phyloP scores from a whole-genome alignment of 2,888 invertebrate genomes.

The Microplitis manilae region DNA sequence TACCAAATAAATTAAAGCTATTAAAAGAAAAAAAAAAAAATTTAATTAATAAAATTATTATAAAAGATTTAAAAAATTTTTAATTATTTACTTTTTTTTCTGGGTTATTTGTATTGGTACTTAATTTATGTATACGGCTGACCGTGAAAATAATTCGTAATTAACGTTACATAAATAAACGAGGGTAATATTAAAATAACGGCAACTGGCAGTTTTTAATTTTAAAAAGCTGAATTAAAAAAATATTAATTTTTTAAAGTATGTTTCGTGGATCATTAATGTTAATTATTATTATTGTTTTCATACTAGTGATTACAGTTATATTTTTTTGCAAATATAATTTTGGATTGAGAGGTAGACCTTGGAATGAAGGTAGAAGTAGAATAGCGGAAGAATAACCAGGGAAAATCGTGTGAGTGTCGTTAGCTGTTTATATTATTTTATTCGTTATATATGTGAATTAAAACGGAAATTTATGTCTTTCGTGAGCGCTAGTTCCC shows the following conservation, averaged over 20 bases:
- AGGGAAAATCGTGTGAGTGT: not conserved
- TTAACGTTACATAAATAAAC: not conserved
- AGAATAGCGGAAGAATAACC: not conserved
- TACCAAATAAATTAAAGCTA: too few species aligned
- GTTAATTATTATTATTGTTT: not conserved
- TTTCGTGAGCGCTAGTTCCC: constrained; percentile 19
- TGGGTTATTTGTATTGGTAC: not conserved
- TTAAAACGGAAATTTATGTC: constrained; percentile 8
- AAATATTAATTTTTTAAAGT: not conserved
- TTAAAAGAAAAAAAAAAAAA: constrained; percentile 2
- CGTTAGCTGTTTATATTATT: not conserved
- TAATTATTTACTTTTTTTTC: not conserved
- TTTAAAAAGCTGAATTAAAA: not conserved
- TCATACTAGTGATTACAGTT: not conserved
- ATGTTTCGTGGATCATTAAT: not conserved
- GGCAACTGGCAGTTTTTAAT: not conserved
- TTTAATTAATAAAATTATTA: not conserved
- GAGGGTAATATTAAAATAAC: not conserved
- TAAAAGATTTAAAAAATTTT: not conserved
- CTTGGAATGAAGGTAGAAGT: not conserved
- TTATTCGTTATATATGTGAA: not conserved
- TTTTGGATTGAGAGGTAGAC: not conserved
- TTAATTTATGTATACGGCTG: not conserved
- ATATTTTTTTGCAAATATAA: not conserved
- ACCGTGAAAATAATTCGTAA: not conserved